Evolutionary conservation across 2,797 vertebrate species (phyloP).

Genomic region (Decapterus maruadsi): DNA sequence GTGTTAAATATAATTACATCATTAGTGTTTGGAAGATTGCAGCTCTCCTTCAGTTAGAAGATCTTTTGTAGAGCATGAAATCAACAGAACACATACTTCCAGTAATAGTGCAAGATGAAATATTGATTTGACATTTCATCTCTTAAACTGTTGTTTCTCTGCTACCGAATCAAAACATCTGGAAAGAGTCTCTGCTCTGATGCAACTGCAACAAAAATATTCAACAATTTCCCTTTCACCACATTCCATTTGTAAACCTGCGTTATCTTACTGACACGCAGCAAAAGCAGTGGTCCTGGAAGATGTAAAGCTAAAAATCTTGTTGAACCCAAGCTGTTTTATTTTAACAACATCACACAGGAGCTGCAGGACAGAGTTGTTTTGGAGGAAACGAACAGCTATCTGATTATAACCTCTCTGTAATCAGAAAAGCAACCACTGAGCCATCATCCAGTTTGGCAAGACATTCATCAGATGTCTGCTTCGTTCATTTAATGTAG

Average conservation of each 20-base stretch:
- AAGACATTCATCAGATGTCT: slow-evolving; percentile 28
- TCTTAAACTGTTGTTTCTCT: slow-evolving; percentile 1
- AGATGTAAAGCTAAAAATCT: slow-evolving; percentile 9
- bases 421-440: slow-evolving; percentile 19
- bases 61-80: background rate
- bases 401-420: slow-evolving; percentile 14
- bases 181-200: slow-evolving; percentile 3
- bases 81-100: background rate
- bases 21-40: background rate
- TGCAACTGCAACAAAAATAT: slow-evolving; percentile 25
- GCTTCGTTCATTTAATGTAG: background rate
- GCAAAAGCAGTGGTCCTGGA: background rate
- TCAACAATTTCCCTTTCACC: slow-evolving; percentile 55
- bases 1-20: background rate
- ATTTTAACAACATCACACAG: background rate
- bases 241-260: slow-evolving; percentile 26
- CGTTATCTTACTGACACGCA: slow-evolving; percentile 11
- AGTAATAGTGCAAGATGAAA: background rate
- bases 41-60: background rate
- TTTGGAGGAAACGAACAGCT: slow-evolving; percentile 1
- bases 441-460: slow-evolving; percentile 21
- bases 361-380: background rate
- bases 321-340: slow-evolving; percentile 1
- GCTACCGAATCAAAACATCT: slow-evolving; percentile 24
- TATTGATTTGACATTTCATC: background rate